phyloP scores from a whole-genome alignment of 2,113 vertebrate genomes.

The Ia io region DNA sequence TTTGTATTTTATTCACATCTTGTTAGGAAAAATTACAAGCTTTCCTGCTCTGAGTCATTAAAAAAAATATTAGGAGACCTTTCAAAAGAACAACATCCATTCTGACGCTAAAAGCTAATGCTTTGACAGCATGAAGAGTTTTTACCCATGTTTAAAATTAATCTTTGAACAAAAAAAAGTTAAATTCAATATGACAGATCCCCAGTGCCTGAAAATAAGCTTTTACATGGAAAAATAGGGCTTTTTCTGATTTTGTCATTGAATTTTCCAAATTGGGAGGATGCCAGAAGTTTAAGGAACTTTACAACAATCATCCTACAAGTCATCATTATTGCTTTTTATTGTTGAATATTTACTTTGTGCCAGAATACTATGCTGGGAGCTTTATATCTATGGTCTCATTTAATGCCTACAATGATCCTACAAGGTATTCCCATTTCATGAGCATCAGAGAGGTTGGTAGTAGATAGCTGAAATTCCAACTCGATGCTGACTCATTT shows the following conservation, averaged over 20 bases:
- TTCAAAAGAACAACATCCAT: conserved; percentile 55
- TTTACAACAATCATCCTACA: neutral
- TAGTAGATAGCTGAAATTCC: neutral
- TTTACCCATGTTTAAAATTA: conserved; percentile 52
- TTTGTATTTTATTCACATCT: neutral
- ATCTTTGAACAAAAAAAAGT: conserved; percentile 48
- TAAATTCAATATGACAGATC: conserved; percentile 24
- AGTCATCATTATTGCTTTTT: neutral
- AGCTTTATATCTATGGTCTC: neutral
- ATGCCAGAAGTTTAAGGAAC: neutral
- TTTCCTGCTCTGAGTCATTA: conserved; percentile 21
- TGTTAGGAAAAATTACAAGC: conserved; percentile 39
- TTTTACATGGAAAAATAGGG: neutral
- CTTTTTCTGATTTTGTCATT: conserved; percentile 12
- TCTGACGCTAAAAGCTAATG: conserved; percentile 40
- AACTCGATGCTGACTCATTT: neutral
- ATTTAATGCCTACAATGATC: neutral
- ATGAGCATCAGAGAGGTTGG: neutral
- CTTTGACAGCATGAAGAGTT: conserved; percentile 45
- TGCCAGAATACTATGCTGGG: neutral
- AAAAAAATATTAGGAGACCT: conserved; percentile 45
- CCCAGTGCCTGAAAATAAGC: conserved; percentile 5
- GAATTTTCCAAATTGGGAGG: neutral
- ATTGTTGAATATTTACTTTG: neutral
- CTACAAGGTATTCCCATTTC: neutral